Conservation (phyloP, 2,113 vertebrate species). For the Tringa solitaria region DNA sequence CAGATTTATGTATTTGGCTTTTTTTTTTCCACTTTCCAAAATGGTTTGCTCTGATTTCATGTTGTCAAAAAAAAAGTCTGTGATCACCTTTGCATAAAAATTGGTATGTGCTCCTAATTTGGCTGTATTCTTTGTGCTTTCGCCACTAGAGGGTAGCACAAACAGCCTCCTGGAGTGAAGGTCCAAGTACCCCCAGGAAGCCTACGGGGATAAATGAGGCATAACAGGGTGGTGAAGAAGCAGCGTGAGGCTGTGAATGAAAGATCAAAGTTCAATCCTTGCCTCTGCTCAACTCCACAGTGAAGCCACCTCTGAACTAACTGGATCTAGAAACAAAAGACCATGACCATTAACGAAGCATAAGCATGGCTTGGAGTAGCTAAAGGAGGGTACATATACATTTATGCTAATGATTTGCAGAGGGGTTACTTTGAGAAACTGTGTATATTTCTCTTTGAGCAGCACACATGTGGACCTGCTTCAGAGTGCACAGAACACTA, state of each 20-base stretch:
- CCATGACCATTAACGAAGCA: background rate
- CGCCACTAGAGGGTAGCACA: conserved; percentile 61
- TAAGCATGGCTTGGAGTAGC: accelerated
- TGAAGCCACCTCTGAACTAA: background rate
- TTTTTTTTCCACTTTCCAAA: background rate
- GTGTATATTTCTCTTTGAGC: background rate
- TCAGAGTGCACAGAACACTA: background rate
- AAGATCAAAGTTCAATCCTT: background rate
- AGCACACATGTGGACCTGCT: background rate
- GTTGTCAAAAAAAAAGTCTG: background rate
- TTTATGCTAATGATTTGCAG: background rate
- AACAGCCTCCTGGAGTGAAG: conserved; percentile 1
- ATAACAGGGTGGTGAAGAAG: background rate
- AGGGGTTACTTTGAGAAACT: background rate
- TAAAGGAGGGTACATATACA: accelerated
- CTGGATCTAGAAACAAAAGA: background rate
- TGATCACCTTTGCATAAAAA: background rate
- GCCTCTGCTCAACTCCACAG: background rate
- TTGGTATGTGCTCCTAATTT: background rate
- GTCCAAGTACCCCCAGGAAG: background rate
- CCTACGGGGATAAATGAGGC: accelerated
- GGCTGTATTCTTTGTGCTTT: background rate
- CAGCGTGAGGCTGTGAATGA: background rate
- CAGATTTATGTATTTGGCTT: background rate
- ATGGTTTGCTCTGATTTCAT: background rate